These are phyloP conservation scores for Chlorospingus semifuscus DNA, from an alignment of 2,797 vertebrate genomes.

Conservation along the genomic window DNA sequence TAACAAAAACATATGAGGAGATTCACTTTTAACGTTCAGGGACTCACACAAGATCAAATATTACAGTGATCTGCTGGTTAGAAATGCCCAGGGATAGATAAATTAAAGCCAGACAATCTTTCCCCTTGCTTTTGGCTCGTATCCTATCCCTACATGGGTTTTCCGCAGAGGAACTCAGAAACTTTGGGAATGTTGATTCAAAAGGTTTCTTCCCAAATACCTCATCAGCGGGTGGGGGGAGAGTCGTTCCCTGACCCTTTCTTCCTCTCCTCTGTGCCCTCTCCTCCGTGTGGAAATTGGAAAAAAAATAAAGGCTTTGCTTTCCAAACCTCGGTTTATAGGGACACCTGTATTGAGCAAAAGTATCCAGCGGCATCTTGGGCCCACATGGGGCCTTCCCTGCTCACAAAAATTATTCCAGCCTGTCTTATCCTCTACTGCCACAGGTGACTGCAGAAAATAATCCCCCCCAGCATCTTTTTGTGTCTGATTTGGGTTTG, in stretches of 20 bases:
- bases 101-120: slow-evolving; percentile 58
- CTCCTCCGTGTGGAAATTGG: neutral
- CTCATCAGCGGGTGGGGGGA: neutral
- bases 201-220: slow-evolving; percentile 56
- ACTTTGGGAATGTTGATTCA: slow-evolving; percentile 54
- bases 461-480: neutral
- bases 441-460: neutral
- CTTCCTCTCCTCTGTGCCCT: neutral
- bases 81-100: slow-evolving; percentile 44
- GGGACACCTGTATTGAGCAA: neutral
- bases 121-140: slow-evolving; percentile 8
- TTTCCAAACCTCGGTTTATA: neutral
- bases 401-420: neutral
- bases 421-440: neutral
- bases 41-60: neutral
- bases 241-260: neutral
- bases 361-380: neutral
- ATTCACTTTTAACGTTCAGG: neutral
- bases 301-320: neutral
- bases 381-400: neutral
- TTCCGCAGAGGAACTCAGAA: slow-evolving; percentile 34
- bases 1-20: neutral
- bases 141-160: slow-evolving; percentile 51
- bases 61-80: slow-evolving; percentile 20
- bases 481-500: neutral